A percentile compares a stretch with the other conserved stretches of the same genome.
These are phyloP conservation scores for Siniperca obscura DNA, from an alignment of 2,797 vertebrate genomes.

Conservation along the genomic window DNA sequence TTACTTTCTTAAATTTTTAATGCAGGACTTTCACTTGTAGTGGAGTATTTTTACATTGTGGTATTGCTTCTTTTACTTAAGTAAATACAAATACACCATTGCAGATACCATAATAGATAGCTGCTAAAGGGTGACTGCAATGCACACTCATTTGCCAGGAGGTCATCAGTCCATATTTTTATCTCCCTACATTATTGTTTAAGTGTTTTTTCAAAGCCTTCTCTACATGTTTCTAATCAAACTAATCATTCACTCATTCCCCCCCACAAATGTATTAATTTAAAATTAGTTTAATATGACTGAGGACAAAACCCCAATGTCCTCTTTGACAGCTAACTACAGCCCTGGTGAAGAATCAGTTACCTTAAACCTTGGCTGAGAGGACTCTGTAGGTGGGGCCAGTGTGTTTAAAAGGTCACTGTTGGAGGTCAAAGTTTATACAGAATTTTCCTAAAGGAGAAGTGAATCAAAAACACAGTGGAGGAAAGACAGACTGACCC, in stretches of 20 bases:
- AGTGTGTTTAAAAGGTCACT: slow-evolving; percentile 68
- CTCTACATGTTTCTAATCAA: neutral
- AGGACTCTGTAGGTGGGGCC: slow-evolving; percentile 44
- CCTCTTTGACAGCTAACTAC: neutral
- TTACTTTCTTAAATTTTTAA: neutral
- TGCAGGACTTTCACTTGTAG: neutral
- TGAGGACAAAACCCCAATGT: slow-evolving; percentile 8
- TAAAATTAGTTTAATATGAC: slow-evolving; percentile 2
- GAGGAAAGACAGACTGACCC: slow-evolving; percentile 76
- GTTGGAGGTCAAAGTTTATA: slow-evolving; percentile 78
- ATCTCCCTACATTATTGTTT: neutral
- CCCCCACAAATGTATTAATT: too few relatives aligned
- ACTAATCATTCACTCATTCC: neutral
- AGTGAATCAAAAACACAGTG: slow-evolving; percentile 76
- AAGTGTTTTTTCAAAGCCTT: slow-evolving; percentile 3
- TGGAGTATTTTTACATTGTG: slow-evolving; percentile 1
- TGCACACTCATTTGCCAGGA: neutral
- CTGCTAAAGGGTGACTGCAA: neutral
- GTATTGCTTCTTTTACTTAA: neutral
- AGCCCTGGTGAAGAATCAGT: slow-evolving; percentile 22
- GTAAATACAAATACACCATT: neutral
- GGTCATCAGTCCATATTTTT: neutral
- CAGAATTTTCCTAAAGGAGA: slow-evolving; percentile 78
- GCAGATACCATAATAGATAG: neutral
- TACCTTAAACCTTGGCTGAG: slow-evolving; percentile 49